Evolutionary conservation across 2,113 vertebrate genomes (phyloP).

Genomic region (Entosphenus tridentatus): DNA sequence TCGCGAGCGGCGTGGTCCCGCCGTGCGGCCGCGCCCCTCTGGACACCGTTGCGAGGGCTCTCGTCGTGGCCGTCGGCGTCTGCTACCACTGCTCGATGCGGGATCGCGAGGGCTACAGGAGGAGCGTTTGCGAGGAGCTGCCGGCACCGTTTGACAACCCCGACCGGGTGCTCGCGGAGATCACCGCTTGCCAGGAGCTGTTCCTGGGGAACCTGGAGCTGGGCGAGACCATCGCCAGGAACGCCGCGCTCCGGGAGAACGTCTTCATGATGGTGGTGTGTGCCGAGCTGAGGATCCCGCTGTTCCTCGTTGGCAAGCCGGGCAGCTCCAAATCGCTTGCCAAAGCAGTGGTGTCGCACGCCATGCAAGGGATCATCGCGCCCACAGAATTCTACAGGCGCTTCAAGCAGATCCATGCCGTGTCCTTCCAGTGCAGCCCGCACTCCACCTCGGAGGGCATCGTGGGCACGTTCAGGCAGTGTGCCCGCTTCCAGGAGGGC

Average conservation of each 20-base stretch:
- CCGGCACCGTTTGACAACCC: constrained; percentile 19
- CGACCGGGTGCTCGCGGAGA: constrained; percentile 35
- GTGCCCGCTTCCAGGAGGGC: constrained; percentile 75
- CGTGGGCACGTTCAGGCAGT: constrained; percentile 76
- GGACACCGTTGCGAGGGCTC: constrained; percentile 39
- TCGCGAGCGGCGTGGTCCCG: constrained; percentile 11
- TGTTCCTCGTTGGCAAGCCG: constrained; percentile 85
- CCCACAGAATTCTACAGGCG: constrained; percentile 46
- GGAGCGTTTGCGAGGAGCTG: constrained; percentile 25
- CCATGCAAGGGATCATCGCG: constrained; percentile 75
- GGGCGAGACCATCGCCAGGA: constrained; percentile 54
- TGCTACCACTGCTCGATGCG: constrained; percentile 77
- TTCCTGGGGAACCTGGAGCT: constrained; percentile 41
- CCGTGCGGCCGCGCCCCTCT: constrained; percentile 8
- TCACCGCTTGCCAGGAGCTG: constrained; percentile 45
- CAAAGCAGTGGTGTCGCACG: constrained; percentile 74
- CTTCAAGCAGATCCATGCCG: constrained; percentile 68
- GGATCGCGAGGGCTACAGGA: constrained; percentile 34
- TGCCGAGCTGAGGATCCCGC: constrained; percentile 70
- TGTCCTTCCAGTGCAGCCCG: constrained; percentile 92
- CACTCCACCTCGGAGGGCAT: constrained; percentile 89
- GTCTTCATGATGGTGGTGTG: constrained; percentile 96
- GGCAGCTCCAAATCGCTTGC: constrained; percentile 92
- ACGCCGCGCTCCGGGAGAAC: constrained; percentile 71
- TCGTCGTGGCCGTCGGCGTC: constrained; percentile 51